phyloP scores from a whole-genome alignment of 2,113 vertebrate species.

The Myxocyprinus asiaticus region DNA sequence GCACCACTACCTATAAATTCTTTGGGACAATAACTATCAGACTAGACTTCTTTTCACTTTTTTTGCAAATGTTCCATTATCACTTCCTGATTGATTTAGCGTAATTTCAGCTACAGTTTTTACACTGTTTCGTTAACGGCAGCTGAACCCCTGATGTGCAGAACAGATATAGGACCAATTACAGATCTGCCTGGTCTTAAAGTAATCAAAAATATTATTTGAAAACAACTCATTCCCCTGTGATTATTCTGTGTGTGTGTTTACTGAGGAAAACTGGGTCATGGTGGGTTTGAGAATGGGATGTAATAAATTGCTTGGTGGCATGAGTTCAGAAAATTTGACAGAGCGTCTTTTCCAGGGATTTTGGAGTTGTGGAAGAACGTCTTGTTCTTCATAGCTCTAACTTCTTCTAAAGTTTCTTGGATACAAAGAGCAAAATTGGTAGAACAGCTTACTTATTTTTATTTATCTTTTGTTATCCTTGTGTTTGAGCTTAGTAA shows the following conservation, averaged over 20 bases:
- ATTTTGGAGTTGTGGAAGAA: no score
- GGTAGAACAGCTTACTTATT: no score
- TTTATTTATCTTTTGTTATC: no score
- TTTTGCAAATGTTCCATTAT: slow-evolving; percentile 30
- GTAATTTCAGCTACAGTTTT: slow-evolving; percentile 50
- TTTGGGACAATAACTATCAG: neutral
- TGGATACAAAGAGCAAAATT: no score
- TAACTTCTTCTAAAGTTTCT: no score
- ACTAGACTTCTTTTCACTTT: slow-evolving; percentile 7
- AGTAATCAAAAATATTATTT: slow-evolving; percentile 54
- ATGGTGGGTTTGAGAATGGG: slow-evolving; percentile 46
- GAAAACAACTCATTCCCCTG: slow-evolving; percentile 45
- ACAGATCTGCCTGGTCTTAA: slow-evolving; percentile 41
- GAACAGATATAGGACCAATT: slow-evolving; percentile 47
- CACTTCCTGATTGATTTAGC: slow-evolving; percentile 51
- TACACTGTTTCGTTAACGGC: slow-evolving; percentile 44
- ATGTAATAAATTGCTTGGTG: slow-evolving; percentile 43
- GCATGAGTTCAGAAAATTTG: slow-evolving; percentile 2
- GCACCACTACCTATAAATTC: no score
- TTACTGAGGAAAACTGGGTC: slow-evolving; percentile 42
- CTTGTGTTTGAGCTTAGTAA: no score
- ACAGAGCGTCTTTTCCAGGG: no score
- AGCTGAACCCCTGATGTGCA: slow-evolving; percentile 43
- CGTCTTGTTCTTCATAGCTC: no score
- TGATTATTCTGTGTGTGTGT: slow-evolving; percentile 36